Evolutionary conservation across 2,797 vertebrate species (phyloP), one percentile per base, ranked within the genome.

Genomic region (Cuculus canorus): DNA sequence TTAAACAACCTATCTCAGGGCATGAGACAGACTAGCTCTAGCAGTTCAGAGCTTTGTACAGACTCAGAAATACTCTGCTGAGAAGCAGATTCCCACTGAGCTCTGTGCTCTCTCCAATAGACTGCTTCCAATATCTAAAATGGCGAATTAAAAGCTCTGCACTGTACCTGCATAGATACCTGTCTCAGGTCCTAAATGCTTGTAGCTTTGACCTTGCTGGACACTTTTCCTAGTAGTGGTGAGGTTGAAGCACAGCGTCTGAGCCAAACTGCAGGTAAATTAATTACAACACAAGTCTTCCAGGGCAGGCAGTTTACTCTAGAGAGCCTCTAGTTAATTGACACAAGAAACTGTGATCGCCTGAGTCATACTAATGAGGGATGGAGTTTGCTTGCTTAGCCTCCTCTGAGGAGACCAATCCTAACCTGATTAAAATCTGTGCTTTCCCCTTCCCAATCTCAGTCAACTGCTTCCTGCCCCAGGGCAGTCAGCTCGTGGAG

Each of bases 311-410:
- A 94, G 17, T 22, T 86, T 45, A 7, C 54, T 61, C 59, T 28
- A 43, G 77, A 61, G 71, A 73, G 11, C 22, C 30, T 13, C 0
- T 2, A 48, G 8, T 22, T 66, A 86, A 68, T 5, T 48, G 64
- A 90, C 70, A 18, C 39, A 47, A 64, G 92, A 77, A 95, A 88
- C 23, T 37, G 21, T 17, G 23, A 92, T 86, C 2, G 5, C 23
- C 70, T 92, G 90, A 93, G 70, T 95, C 81, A 88, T 70, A 33
- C 32, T 82, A 73, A 60, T 12, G 24, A 82, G 52, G 33, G 78
- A 60, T 88, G 68, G 73, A 76, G 35, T 93, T 94, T 90, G 88
- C 78, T 96, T 93, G 81, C 75, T 90, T 95, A 88, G 60, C 33
- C 71, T 94, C 81, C 88, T 80, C 92, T 72, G 90, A 92, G 94